Percentiles rank a stretch among this genome's conserved stretches.
These are phyloP conservation scores for Merodon equestris DNA, from an alignment of 2,888 invertebrate genomes.

Conservation along the genomic window DNA sequence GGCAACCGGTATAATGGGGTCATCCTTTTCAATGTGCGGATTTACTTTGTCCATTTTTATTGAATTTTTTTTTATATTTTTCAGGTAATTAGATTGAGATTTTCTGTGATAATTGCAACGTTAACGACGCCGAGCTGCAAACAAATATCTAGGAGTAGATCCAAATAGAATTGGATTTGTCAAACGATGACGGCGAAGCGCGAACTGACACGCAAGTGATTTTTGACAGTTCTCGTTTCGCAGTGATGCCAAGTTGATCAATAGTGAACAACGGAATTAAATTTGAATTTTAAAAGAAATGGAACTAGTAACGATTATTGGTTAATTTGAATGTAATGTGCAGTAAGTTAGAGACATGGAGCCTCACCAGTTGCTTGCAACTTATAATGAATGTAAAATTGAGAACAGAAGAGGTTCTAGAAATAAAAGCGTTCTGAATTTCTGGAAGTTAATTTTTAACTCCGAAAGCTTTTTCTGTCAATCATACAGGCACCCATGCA, in stretches of 20 bases:
- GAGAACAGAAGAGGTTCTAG: too few species aligned
- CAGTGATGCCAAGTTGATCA: constrained; percentile 45
- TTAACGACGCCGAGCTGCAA: constrained; percentile 2
- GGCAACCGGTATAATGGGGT: constrained; percentile 72
- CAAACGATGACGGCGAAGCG: constrained; percentile 49
- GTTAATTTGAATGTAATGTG: too few species aligned
- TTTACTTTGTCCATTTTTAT: constrained; percentile 74
- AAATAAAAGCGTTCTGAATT: too few species aligned
- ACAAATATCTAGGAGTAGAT: constrained; percentile 21
- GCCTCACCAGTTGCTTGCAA: too few species aligned
- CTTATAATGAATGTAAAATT: too few species aligned
- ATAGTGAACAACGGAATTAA: neutral
- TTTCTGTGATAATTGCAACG: neutral
- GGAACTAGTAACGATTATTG: too few species aligned
- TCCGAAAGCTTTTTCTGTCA: too few species aligned
- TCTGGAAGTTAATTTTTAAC: too few species aligned
- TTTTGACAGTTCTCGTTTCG: constrained; percentile 21
- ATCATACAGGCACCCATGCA: too few species aligned
- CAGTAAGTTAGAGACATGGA: too few species aligned
- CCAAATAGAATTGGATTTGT: constrained; percentile 47
- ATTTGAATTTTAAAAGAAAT: neutral
- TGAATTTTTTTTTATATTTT: constrained; percentile 22
- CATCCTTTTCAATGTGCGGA: constrained; percentile 70
- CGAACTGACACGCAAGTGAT: constrained; percentile 67
- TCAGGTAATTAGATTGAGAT: too few species aligned